Conservation (phyloP, 2,797 vertebrate species). For the Natrix natrix region DNA sequence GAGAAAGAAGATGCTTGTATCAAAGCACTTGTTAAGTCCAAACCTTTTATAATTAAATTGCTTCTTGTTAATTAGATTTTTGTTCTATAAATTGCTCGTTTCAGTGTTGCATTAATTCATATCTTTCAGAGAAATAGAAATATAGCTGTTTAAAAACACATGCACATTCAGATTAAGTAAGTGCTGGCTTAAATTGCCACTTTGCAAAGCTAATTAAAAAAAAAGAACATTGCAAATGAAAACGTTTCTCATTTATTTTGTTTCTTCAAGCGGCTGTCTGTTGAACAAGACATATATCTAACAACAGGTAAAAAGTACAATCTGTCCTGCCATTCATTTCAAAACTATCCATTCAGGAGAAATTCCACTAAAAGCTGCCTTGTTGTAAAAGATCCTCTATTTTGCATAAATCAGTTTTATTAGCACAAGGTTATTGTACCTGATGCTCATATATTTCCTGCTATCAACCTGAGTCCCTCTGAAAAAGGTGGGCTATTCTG, state of each 20-base stretch:
- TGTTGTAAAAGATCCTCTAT: neutral
- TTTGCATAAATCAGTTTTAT: neutral
- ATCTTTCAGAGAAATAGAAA: neutral
- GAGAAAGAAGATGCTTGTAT: neutral
- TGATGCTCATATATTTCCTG: neutral
- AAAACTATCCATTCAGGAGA: neutral
- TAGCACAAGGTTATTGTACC: neutral
- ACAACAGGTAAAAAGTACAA: neutral
- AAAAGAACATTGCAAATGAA: neutral
- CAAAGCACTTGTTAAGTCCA: neutral
- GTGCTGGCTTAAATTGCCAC: neutral
- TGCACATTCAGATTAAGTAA: neutral
- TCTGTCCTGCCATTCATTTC: neutral
- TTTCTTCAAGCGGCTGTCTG: rapidly evolving
- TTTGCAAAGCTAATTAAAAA: neutral
- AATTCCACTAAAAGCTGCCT: neutral
- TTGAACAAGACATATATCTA: too few species aligned
- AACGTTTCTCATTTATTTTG: neutral
- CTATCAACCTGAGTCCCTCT: neutral
- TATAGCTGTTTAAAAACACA: neutral
- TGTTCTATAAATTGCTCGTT: neutral
- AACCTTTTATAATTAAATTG: neutral
- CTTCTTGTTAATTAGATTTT: neutral
- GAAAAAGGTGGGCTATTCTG: neutral
- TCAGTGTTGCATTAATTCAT: neutral